These are phyloP conservation scores for Cotesia glomerata DNA, from an alignment of 1,140 invertebrate species.

Conservation along the genomic window DNA sequence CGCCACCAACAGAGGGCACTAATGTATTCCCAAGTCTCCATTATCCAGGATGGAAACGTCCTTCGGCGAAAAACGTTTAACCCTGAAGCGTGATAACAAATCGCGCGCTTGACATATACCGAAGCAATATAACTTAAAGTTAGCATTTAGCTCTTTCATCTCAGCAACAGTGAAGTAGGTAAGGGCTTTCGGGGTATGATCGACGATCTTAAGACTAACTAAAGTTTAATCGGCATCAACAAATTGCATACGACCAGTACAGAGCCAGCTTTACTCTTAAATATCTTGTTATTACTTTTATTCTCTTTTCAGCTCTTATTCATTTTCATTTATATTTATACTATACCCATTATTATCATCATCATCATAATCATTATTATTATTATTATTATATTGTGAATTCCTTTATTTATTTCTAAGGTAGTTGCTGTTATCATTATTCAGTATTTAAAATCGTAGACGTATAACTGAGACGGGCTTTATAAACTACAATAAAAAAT, in stretches of 20 bases:
- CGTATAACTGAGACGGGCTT: too few species aligned
- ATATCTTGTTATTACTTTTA: not conserved
- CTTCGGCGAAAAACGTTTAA: slow-evolving; percentile 50
- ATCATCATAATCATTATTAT: too few species aligned
- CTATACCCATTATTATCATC: too few species aligned
- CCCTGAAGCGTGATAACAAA: slow-evolving; percentile 53
- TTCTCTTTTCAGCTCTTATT: not conserved
- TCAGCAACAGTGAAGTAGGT: not conserved
- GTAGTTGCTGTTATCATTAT: too few species aligned
- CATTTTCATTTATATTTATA: not conserved
- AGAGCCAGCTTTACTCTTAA: not conserved
- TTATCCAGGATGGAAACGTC: slow-evolving; percentile 33
- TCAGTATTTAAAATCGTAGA: too few species aligned
- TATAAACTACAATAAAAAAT: not conserved
- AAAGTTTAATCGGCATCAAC: slow-evolving; percentile 2
- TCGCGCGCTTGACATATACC: slow-evolving; percentile 52
- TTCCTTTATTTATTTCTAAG: too few species aligned
- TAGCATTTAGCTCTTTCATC: not conserved
- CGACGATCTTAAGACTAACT: not conserved
- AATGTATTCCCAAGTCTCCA: too few species aligned
- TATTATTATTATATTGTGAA: too few species aligned
- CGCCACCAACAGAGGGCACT: not conserved
- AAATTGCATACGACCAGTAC: not conserved
- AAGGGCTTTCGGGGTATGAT: not conserved
- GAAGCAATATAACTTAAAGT: not conserved